Evolutionary conservation across 2,113 vertebrate species (phyloP).

Genomic region (Cacatua alba): DNA sequence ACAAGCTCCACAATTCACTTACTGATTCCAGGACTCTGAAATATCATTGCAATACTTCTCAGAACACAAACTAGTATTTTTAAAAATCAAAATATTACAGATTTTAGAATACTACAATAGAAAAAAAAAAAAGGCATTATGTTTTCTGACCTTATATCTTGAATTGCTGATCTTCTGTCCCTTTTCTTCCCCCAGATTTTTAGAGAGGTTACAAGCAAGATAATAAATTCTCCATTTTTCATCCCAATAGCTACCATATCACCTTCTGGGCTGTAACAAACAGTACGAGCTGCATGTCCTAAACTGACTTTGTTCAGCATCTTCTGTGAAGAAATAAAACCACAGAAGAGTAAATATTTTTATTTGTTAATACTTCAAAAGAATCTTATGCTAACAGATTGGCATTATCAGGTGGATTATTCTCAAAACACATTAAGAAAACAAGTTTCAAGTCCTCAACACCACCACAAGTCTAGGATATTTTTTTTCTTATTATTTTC

Average conservation of each 20-base stretch:
- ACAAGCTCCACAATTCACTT: not conserved
- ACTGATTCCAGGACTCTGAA: not conserved
- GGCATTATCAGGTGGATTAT: not conserved
- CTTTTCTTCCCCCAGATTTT: constrained; percentile 99
- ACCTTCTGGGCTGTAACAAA: constrained; percentile 94
- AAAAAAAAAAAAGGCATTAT: not conserved
- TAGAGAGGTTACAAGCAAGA: constrained; percentile 90
- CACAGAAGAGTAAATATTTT: constrained; percentile 9
- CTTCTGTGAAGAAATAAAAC: constrained; percentile 82
- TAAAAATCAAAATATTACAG: not conserved
- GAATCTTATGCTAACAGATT: not conserved
- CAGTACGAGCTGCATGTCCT: constrained; percentile 89
- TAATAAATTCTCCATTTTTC: constrained; percentile 97
- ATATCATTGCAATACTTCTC: not conserved
- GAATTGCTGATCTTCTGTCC: constrained; percentile 90
- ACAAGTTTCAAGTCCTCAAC: not conserved
- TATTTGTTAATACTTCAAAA: not conserved
- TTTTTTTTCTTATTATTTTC: not conserved
- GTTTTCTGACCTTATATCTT: constrained; percentile 90
- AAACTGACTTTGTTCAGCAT: constrained; percentile 97
- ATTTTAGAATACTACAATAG: not conserved
- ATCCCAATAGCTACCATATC: constrained; percentile 99
- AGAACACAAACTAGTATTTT: not conserved
- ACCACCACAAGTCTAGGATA: not conserved
- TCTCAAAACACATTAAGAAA: not conserved